Base-by-base conservation (phyloP, 2,888 invertebrate genomes). In the Sphecodes monilicornis region DNA sequence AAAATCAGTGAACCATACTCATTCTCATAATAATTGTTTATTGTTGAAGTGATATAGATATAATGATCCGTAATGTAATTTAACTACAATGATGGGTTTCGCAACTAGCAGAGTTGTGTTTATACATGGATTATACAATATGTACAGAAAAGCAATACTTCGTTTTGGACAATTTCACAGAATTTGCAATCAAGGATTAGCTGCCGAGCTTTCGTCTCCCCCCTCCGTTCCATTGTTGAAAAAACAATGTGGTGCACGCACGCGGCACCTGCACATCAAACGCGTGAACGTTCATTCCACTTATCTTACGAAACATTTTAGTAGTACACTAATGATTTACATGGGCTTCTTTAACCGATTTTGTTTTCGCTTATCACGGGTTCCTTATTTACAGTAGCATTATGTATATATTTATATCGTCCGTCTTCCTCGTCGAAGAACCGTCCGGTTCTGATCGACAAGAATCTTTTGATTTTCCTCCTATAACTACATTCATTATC, bases 111-210 rank as follows among this genome's bases (percentile, higher is more conserved):
- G 91, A 93, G 90, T 94, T 91, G 93, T 93, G 91, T 94, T 94
- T 94, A 94, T 94, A 94, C 94, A 94, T 92, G 93, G 93, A 94
- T 94, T 94, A 94, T 94, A 94, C 94, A 94, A 94, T 94, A 94
- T 94, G 90, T 94, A 94, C 94, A 94, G 91, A 93, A 93, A 78
- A 93, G 94, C 92, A 92, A 92, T 91, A 91, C 88, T 86, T 90
- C 87, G 74, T 84, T 82, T 90, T 88, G 90, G 89, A 90, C 90
- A 90, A 86, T 80, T 87, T 89, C 86, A 84, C 82, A 80, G 86
- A 82, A 80, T 68, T 79, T 69, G 74, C 71, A 36, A 81, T 80
- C 73, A 73, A 79, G 64, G 74, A 88, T 86, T 80, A 75, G 80
- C 71, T 82, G 73, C 78, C 81, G 73, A 66, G 57, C 70, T 71